Evolutionary conservation across 1,140 invertebrate genomes (phyloP), one percentile per base, ranked within the genome.

Genomic region (Cephus cinctus): DNA sequence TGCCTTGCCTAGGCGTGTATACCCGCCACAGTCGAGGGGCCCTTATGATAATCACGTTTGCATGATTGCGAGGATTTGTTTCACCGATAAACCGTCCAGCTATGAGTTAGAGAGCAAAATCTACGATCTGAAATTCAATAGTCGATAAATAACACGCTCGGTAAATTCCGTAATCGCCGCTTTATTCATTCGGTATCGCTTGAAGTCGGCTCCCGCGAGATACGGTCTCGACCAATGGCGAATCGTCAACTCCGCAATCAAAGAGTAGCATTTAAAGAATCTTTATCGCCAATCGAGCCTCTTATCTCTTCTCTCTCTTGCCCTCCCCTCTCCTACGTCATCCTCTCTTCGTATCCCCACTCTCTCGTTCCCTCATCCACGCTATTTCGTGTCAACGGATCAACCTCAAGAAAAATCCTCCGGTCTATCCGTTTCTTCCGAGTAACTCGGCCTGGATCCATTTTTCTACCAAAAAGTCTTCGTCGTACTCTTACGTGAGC

Each of bases 91-190:
- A 56, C 50, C 46, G 35, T 23, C 56, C 39, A 47, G 38, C 63
- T 67, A 65, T 66, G 65, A 71, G 65, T 71, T 69, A 68, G 52
- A 59, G 56, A 44, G 39, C 42, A 46, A 67, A 67, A 68, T 57
- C 55, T 54, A 54, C 45, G 55, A 54, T 63, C 50, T 59, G 63
- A 62, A 67, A 68, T 68, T 68, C 67, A 71, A 71, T 68, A 57
- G 63, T 55, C 59, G 54, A 67, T 69, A 68, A 69, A 69, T 67
- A 67, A 71, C 54, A 43, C 56, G 56, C 48, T 46, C 54, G 43
- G 56, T 55, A 57, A 59, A 61, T 67, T 67, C 55, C 56, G 54
- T 68, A 67, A 67, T 68, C 54, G 58, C 50, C 43, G 53, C 52
- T 59, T 64, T 62, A 52, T 66, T 58, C 61, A 34, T 48, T 47